phyloP scores from a whole-genome alignment of 2,113 vertebrate species.

The Lepus europaeus region DNA sequence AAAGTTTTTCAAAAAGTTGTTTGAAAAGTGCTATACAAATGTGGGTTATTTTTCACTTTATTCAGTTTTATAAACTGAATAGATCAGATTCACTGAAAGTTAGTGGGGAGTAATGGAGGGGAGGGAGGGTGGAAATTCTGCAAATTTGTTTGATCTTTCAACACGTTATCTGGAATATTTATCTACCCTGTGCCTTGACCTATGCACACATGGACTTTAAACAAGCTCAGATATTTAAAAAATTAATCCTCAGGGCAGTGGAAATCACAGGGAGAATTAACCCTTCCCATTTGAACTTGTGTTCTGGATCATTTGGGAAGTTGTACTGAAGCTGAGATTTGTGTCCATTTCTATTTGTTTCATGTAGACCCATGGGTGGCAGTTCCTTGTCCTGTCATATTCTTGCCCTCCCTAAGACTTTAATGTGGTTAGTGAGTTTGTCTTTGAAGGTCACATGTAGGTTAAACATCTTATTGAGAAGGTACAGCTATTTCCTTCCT shows the following conservation, averaged over 20 bases:
- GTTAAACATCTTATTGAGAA: too few species aligned
- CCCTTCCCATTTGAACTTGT: too few species aligned
- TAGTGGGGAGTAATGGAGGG: too few species aligned
- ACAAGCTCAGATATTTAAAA: rapidly evolving
- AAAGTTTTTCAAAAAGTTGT: neutral
- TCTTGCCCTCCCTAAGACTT: neutral
- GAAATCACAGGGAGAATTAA: neutral
- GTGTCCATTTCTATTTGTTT: neutral
- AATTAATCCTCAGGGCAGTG: neutral
- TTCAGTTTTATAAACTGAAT: neutral
- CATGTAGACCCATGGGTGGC: rapidly evolving
- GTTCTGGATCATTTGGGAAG: neutral
- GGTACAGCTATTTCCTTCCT: neutral
- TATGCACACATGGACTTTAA: neutral
- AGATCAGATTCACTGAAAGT: neutral
- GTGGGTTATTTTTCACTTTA: neutral
- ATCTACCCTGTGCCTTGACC: too few species aligned
- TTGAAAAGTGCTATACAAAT: neutral
- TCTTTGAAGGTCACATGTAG: neutral
- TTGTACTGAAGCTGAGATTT: neutral
- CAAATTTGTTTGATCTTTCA: rapidly evolving
- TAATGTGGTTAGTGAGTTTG: rapidly evolving
- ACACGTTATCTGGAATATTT: rapidly evolving
- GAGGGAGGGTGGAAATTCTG: neutral
- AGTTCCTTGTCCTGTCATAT: too few species aligned